A percentile compares a stretch with the other conserved stretches of the same genome.
Conservation (phyloP, 2,888 invertebrate genomes). For the Tinea semifulvella region DNA sequence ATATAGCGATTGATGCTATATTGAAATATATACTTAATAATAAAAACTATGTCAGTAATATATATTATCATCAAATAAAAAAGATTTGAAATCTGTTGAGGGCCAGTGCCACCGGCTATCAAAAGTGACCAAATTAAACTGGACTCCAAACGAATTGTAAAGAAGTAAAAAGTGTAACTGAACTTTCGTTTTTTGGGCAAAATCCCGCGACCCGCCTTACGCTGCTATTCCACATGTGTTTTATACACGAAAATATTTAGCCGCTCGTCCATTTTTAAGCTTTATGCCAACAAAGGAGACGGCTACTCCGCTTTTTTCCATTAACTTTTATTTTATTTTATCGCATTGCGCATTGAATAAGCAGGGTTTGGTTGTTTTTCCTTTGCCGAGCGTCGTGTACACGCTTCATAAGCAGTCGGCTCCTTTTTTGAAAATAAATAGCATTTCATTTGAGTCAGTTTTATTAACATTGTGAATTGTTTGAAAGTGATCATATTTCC, state of each 20-base stretch:
- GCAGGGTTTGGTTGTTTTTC: background rate
- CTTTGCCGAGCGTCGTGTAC: background rate
- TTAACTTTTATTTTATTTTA: background rate
- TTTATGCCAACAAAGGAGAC: conserved; percentile 5
- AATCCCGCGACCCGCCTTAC: too few species aligned
- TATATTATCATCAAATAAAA: too few species aligned
- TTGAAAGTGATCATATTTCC: conserved; percentile 1
- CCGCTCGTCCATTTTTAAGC: background rate
- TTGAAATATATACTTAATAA: too few species aligned
- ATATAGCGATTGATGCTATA: too few species aligned
- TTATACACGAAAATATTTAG: conserved; percentile 3
- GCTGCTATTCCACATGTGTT: background rate
- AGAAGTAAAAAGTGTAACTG: too few species aligned
- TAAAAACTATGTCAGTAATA: too few species aligned
- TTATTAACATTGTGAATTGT: conserved; percentile 1
- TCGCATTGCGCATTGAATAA: background rate
- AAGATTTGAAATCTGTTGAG: too few species aligned
- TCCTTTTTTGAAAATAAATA: background rate
- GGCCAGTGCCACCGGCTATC: too few species aligned
- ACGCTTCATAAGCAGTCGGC: background rate
- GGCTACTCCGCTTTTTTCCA: conserved; percentile 1
- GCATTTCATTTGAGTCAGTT: background rate
- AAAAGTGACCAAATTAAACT: too few species aligned
- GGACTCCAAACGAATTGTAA: too few species aligned
- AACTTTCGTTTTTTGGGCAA: too few species aligned